These are phyloP conservation scores for Oscheius sp. DNA, from an alignment of 2,888 invertebrate species.

Conservation along the genomic window DNA sequence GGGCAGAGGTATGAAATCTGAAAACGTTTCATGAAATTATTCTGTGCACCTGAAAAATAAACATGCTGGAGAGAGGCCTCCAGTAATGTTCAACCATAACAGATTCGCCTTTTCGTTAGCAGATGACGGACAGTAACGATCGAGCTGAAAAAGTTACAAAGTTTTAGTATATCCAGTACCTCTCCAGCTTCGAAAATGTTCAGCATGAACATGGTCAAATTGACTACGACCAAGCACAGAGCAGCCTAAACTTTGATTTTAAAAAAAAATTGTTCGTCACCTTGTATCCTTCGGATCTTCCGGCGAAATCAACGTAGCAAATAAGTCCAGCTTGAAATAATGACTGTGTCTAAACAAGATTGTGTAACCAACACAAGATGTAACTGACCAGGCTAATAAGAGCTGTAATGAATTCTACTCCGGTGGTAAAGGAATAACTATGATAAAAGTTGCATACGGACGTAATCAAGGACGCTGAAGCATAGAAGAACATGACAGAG, in stretches of 20 bases:
- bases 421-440: not conserved
- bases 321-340: not conserved
- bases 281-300: not conserved
- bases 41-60: not conserved
- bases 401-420: not conserved
- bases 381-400: not conserved
- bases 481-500: slow-evolving; percentile 1
- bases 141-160: not conserved
- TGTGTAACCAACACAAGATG: not conserved
- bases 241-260: not conserved
- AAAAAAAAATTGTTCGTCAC: not conserved
- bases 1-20: slow-evolving; percentile 1
- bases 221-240: not conserved
- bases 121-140: not conserved
- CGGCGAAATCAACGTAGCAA: not conserved
- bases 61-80: not conserved
- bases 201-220: not conserved
- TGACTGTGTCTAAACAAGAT: not conserved
- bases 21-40: not conserved
- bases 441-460: not conserved
- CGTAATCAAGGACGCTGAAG: not conserved
- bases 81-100: not conserved
- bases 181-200: slow-evolving; percentile 1
- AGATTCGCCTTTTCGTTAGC: not conserved
- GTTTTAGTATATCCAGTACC: not conserved